phyloP scores from a whole-genome alignment of 2,113 vertebrate species.

The Gopherus evgoodei region DNA sequence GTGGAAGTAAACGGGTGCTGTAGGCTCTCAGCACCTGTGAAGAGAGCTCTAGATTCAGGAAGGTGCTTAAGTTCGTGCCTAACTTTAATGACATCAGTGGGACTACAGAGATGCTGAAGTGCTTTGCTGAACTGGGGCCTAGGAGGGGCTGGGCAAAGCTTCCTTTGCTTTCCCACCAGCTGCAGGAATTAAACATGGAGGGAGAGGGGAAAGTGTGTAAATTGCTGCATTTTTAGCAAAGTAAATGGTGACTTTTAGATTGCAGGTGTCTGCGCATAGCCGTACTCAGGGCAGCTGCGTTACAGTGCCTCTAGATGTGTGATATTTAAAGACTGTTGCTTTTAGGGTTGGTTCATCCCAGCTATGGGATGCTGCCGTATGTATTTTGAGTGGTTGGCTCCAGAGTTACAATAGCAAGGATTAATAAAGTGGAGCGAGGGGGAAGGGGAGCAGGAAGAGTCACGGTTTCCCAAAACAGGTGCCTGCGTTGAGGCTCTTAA shows the following conservation, averaged over 20 bases:
- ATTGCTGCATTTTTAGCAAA: not conserved
- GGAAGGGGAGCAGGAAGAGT: not conserved
- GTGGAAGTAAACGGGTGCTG: not conserved
- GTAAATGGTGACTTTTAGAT: not conserved
- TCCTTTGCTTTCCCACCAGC: accelerated
- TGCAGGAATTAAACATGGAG: not conserved
- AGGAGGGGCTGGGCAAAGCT: not conserved
- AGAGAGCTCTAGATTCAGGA: too few relatives aligned
- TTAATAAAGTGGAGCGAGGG: not conserved
- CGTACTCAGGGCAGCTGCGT: not conserved
- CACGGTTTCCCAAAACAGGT: not conserved
- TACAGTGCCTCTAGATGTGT: too few relatives aligned
- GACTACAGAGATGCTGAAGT: not conserved
- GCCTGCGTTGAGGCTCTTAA: not conserved
- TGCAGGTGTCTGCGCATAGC: accelerated
- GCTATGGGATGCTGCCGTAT: not conserved
- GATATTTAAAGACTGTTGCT: too few relatives aligned
- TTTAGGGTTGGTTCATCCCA: accelerated
- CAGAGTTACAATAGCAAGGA: not conserved
- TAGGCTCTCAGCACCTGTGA: too few relatives aligned
- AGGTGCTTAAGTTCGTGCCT: accelerated
- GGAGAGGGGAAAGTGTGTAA: not conserved
- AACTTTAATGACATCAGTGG: not conserved
- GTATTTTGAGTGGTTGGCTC: not conserved
- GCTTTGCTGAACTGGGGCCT: not conserved